Evolutionary conservation across 2,797 vertebrate genomes (phyloP).

Genomic region (Sebastes itinus): DNA sequence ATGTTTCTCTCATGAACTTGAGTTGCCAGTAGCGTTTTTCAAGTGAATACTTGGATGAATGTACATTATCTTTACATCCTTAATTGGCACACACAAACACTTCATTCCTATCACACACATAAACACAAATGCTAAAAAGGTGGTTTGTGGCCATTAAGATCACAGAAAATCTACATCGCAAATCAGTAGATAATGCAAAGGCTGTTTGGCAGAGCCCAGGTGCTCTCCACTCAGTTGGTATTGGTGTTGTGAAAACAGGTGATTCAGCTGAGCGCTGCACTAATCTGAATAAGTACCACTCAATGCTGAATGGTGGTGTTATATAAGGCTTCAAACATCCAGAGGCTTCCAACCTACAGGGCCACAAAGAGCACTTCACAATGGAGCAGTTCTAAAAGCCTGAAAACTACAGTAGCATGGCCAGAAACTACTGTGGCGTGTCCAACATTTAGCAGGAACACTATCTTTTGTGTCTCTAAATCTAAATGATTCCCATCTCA

Average conservation of each 20-base stretch:
- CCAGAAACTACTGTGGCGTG: neutral
- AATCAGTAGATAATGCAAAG: conserved; percentile 40
- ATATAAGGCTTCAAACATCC: conserved; percentile 69
- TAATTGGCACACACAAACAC: conserved; percentile 19
- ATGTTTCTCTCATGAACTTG: neutral
- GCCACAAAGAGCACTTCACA: conserved; percentile 47
- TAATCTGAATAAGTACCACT: conserved; percentile 82
- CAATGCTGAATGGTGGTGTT: conserved; percentile 75
- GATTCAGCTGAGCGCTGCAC: conserved; percentile 63
- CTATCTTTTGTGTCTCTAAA: neutral
- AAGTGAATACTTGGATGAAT: neutral
- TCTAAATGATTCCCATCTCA: neutral
- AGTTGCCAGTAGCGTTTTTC: neutral
- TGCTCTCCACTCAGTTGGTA: conserved; percentile 44
- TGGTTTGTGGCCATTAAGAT: conserved; percentile 27
- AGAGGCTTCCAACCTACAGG: conserved; percentile 55
- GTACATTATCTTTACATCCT: conserved; percentile 3
- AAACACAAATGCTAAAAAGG: conserved; percentile 15
- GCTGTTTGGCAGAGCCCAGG: conserved; percentile 44
- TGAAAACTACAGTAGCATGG: conserved; percentile 1
- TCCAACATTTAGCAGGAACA: neutral
- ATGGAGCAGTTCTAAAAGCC: conserved; percentile 21
- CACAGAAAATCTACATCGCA: conserved; percentile 43
- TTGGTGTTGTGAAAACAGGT: conserved; percentile 69
- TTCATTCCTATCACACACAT: neutral